Percentiles rank a stretch among this genome's conserved stretches.
phyloP scores from a whole-genome alignment of 2,888 invertebrate species.

The Hylaea fasciaria region DNA sequence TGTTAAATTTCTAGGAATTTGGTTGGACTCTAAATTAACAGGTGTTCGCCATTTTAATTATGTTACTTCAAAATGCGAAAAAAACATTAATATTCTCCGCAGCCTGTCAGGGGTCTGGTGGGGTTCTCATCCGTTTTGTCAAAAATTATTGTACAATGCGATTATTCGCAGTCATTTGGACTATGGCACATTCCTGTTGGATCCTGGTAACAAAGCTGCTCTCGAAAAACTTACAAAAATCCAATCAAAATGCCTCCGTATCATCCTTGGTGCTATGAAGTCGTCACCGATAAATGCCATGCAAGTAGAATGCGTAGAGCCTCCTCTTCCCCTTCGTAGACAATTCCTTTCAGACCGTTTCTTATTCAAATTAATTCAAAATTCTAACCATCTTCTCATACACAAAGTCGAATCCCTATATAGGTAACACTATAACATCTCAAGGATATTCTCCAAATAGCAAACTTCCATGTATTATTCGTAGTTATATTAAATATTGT shows the following conservation, averaged over 20 bases:
- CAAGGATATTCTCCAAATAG: too few relatives aligned
- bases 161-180: constrained; percentile 41
- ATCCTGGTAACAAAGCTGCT: constrained; percentile 32
- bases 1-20: constrained; percentile 39
- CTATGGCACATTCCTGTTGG: constrained; percentile 39
- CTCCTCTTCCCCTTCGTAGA: too few relatives aligned
- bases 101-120: constrained; percentile 38
- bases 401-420: too few relatives aligned
- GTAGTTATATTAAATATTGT: too few relatives aligned
- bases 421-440: too few relatives aligned
- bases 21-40: constrained; percentile 31
- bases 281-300: constrained; percentile 44
- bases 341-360: too few relatives aligned
- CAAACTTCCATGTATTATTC: too few relatives aligned
- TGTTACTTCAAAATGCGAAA: constrained; percentile 35
- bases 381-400: too few relatives aligned
- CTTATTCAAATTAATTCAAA: too few relatives aligned
- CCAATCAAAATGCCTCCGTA: constrained; percentile 40
- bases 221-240: constrained; percentile 26
- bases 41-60: constrained; percentile 27
- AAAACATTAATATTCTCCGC: constrained; percentile 28
- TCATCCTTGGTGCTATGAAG: constrained; percentile 43
- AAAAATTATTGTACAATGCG: constrained; percentile 40
- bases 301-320: background rate
- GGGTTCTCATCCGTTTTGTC: constrained; percentile 38